These are phyloP conservation scores for Amphipoea lucens DNA, from an alignment of 2,888 invertebrate genomes.

Conservation along the genomic window DNA sequence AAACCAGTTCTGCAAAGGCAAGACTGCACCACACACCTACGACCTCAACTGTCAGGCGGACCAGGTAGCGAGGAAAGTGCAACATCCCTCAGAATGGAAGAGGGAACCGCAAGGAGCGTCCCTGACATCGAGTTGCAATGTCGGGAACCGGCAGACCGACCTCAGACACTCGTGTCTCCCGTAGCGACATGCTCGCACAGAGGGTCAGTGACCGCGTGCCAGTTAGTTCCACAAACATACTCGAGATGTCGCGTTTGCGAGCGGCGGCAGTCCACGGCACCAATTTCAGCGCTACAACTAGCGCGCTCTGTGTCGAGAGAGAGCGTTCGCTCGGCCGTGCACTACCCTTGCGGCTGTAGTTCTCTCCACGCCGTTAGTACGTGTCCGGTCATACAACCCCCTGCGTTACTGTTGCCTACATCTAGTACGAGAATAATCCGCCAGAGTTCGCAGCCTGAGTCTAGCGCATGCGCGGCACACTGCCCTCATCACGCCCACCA, in stretches of 20 bases:
- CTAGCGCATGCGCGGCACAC: conserved; percentile 92
- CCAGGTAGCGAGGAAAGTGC: conserved; percentile 94
- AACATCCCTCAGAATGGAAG: conserved; percentile 91
- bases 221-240: conserved; percentile 92
- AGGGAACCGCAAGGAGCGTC: conserved; percentile 93
- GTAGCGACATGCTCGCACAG: conserved; percentile 90
- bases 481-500: conserved; percentile 92
- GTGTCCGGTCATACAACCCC: conserved; percentile 92
- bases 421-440: conserved; percentile 95
- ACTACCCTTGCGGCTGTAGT: conserved; percentile 91
- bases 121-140: conserved; percentile 96
- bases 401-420: conserved; percentile 93
- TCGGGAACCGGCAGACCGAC: conserved; percentile 89
- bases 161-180: conserved; percentile 89
- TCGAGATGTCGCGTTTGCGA: conserved; percentile 93
- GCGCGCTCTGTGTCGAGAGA: conserved; percentile 96
- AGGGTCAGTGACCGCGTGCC: conserved; percentile 92
- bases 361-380: conserved; percentile 90
- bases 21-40: conserved; percentile 95
- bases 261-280: conserved; percentile 95
- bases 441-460: conserved; percentile 96
- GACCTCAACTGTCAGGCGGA: conserved; percentile 92
- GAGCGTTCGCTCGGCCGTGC: conserved; percentile 93
- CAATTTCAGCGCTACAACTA: conserved; percentile 93
- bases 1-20: conserved; percentile 96